Base-by-base conservation (phyloP, 1,140 invertebrate genomes). In the Oncopeltus fasciatus region DNA sequence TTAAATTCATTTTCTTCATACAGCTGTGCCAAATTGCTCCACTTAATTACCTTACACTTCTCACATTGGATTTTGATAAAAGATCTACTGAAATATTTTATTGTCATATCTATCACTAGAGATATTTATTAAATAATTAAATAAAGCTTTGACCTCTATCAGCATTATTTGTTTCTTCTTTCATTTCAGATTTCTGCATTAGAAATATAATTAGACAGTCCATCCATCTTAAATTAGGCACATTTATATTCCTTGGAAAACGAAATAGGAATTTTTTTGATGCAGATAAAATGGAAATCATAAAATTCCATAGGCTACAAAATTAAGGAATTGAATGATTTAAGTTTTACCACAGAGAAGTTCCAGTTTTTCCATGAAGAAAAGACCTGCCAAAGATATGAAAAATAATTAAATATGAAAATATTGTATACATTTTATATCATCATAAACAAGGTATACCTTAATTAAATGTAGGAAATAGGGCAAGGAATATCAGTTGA, bases 401-500 rank as follows among this genome's bases (percentile, higher is more conserved):
- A 38, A 38, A 14, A 14, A 14, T 49, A 49, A 2, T 4, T 11
- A 20, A 11, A 47, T 47, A 11, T 47, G 44, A 11, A 38, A 38
- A 38, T 8, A 47, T 47, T 47, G 18, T 47, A 11, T 16, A 4
- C 4, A 47, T 47, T 47, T 11, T 47, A 11, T 11, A 11, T 47
- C 3, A 18, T 9, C 12, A 14, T 16, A 27, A 27, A 26, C 5
- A 8, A 53, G 24, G 24, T 24, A 24, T 2, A 26, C 11, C 18
- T 33, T 9, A 29, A 43, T 43, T 43, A 57, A 43, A 57, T 21
- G 44, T 46, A 62, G 26, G 44, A 62, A 20, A 38, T 43, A 12
- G 61, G 61, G 14, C 61, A 18, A 18, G 61, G 61, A 26, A 62
- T 27, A 2, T 62, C 61, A 16, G 61, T 53, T 58, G 43, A 56